Base-by-base conservation (phyloP, 2,113 vertebrate genomes). In the Rallus limicola region DNA sequence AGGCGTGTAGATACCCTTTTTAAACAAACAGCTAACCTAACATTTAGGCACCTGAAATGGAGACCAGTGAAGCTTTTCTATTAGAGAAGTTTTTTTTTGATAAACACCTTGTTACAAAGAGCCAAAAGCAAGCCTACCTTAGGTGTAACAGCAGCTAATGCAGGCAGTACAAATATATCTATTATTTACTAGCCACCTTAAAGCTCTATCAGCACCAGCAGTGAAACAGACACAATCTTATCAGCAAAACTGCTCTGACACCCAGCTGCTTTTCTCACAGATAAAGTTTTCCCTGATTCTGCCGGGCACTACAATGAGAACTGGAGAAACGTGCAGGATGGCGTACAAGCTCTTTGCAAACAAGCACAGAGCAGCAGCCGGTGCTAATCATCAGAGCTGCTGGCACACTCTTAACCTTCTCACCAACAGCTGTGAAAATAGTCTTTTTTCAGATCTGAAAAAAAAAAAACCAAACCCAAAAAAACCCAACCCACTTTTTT, bases 141-240 rank as follows among this genome's bases (percentile, higher is more conserved):
- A 60, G 5, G 81, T 15, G 10, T 29, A 93, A 77, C 55, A 88
- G 62, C 82, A 94, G 92, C 71, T 79, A 92, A 94, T 74, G 82
- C 58, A 62, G 46, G 65, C 34, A 94, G 70, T 38, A 82, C 77
- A 88, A 95, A 95, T 60, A 62, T 59, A 95, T 95, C 95, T 89
- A 88, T 90, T 97, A 95, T 95, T 97, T 95, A 95, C 82, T 80
- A 93, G 70, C 80, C 78, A 96, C 90, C 95, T 91, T 91, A 71
- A 80, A 76, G 85, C 79, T 96, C 76, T 82, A 75, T 86, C 81
- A 83, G 72, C 60, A 90, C 86, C 92, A 92, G 93, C 0, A 2
- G 67, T 10, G 28, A 94, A 74, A 58, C 79, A 95, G 91, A 95
- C 94, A 95, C 89, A 93, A 97, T 95, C 94, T 97, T 97, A 97